Conservation (phyloP, 2,888 invertebrate species). For the Tetragonisca angustula region DNA sequence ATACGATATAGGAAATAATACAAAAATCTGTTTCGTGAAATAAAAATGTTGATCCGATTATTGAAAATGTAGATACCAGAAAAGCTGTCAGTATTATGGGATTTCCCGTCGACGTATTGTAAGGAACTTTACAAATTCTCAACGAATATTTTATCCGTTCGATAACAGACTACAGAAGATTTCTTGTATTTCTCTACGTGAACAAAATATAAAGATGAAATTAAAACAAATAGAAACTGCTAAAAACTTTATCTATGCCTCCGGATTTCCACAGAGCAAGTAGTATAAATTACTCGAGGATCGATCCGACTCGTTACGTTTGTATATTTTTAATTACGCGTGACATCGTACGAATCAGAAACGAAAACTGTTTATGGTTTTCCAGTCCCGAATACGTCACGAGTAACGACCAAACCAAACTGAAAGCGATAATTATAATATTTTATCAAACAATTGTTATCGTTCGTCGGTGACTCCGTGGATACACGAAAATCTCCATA, state of each 20-base stretch:
- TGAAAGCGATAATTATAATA: not conserved
- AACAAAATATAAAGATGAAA: not conserved
- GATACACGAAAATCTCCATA: not conserved
- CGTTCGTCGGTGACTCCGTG: not conserved
- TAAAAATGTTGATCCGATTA: too few species aligned
- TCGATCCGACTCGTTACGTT: not conserved
- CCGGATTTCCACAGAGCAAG: not conserved
- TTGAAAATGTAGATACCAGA: too few species aligned
- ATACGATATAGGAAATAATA: too few species aligned
- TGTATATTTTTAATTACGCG: not conserved
- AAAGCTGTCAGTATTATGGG: not conserved
- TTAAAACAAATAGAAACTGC: not conserved
- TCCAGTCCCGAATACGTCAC: not conserved
- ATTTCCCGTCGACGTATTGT: not conserved
- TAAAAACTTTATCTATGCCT: not conserved
- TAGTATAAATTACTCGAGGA: not conserved
- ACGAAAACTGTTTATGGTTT: not conserved
- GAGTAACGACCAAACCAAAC: not conserved
- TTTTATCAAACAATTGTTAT: not conserved
- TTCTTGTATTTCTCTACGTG: not conserved
- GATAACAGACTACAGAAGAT: not conserved
- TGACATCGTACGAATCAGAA: not conserved
- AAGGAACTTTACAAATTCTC: not conserved
- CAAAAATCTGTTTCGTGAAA: too few species aligned
- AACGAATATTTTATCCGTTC: not conserved